Evolutionary conservation across 1,140 invertebrate genomes (phyloP).

Genomic region (Leptinotarsa texana): DNA sequence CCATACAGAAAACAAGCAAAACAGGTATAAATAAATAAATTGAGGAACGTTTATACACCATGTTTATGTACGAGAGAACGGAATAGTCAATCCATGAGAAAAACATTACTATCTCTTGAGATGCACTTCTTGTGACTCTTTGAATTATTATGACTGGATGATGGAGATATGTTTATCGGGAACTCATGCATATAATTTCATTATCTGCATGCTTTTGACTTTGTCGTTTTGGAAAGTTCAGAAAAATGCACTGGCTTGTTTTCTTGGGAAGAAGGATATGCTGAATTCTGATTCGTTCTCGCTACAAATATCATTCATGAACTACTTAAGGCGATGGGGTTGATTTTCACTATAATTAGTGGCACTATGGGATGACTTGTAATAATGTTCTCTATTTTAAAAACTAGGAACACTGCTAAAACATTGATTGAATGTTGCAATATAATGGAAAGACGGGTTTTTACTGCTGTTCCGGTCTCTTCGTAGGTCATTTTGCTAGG

Average conservation of each 20-base stretch:
- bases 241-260: not conserved
- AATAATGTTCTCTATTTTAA: too few species aligned
- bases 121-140: slow-evolving; percentile 20
- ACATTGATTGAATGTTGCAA: too few species aligned
- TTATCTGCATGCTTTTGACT: slow-evolving; percentile 14
- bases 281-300: too few species aligned
- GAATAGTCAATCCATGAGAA: slow-evolving; percentile 27
- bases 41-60: slow-evolving; percentile 35
- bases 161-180: slow-evolving; percentile 19
- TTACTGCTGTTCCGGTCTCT: too few species aligned
- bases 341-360: too few species aligned
- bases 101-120: slow-evolving; percentile 19
- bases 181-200: slow-evolving; percentile 24
- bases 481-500: too few species aligned
- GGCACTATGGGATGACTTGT: too few species aligned
- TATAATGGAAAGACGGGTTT: too few species aligned
- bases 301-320: too few species aligned
- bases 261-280: too few species aligned
- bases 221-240: slow-evolving; percentile 12
- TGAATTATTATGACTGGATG: slow-evolving; percentile 25
- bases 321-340: too few species aligned
- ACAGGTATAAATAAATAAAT: slow-evolving; percentile 45
- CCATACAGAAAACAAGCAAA: slow-evolving; percentile 46
- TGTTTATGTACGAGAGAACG: slow-evolving; percentile 32
- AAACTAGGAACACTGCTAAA: too few species aligned